These are phyloP conservation scores for Antheraea mylitta DNA, from an alignment of 1,140 invertebrate genomes.

Conservation along the genomic window DNA sequence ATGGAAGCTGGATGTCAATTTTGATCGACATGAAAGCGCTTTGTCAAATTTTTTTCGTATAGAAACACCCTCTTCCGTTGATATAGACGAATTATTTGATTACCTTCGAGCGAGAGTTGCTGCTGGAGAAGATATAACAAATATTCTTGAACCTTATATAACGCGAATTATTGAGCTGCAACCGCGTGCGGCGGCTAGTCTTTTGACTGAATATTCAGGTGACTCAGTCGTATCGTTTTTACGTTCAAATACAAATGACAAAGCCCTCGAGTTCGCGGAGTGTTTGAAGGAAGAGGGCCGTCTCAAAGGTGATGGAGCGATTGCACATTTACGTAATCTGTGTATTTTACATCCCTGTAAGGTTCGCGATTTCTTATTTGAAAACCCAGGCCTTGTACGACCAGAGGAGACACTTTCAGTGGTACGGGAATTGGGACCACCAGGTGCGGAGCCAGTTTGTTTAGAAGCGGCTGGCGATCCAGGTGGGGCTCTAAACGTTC, in stretches of 20 bases:
- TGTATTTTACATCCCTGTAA: conserved; percentile 41
- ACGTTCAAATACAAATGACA: conserved; percentile 27
- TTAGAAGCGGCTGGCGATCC: conserved; percentile 63
- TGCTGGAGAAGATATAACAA: conserved; percentile 33
- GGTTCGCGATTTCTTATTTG: conserved; percentile 48
- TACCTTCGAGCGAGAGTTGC: conserved; percentile 56
- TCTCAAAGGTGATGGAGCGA: conserved; percentile 51
- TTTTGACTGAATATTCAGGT: conserved; percentile 47
- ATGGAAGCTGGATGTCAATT: conserved; percentile 46
- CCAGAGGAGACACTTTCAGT: conserved; percentile 63
- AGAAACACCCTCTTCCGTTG: conserved; percentile 41
- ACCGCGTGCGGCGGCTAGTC: conserved; percentile 49
- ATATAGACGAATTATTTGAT: conserved; percentile 67
- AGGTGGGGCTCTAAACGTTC: conserved; percentile 42
- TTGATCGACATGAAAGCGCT: conserved; percentile 42
- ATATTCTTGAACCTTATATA: conserved; percentile 36
- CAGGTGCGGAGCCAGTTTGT: conserved; percentile 57
- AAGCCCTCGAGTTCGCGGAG: conserved; percentile 52
- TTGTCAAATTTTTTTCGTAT: conserved; percentile 61
- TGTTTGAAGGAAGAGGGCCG: conserved; percentile 50
- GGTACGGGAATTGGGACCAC: conserved; percentile 44
- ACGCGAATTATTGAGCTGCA: conserved; percentile 41
- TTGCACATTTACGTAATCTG: conserved; percentile 52
- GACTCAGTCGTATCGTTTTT: conserved; percentile 39
- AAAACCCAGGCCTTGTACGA: conserved; percentile 45